Conservation (phyloP, 2,113 vertebrate species). For the Porphyrio hochstetteri region DNA sequence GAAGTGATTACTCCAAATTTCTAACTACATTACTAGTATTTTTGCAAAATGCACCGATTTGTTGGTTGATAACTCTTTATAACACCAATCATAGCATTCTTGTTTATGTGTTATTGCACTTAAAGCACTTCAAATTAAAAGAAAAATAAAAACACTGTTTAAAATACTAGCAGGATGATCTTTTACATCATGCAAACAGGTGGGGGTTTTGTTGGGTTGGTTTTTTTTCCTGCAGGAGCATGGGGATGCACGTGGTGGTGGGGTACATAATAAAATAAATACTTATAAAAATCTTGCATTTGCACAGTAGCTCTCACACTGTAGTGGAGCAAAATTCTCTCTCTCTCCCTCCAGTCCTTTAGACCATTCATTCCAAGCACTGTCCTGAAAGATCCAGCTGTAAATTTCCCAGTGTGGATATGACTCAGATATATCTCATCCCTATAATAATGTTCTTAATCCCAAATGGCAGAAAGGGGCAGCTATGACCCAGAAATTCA, state of each 20-base stretch:
- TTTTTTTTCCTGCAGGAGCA: background rate
- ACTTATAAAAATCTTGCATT: background rate
- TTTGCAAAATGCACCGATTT: background rate
- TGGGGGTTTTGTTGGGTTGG: background rate
- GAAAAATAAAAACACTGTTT: background rate
- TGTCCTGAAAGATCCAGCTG: background rate
- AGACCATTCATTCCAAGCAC: background rate
- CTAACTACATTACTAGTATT: background rate
- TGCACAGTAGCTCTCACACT: background rate
- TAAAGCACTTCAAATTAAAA: background rate
- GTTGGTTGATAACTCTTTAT: background rate
- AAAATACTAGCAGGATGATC: background rate
- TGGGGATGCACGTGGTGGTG: rapidly evolving
- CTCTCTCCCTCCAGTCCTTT: background rate
- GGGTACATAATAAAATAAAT: background rate
- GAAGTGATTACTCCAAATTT: background rate
- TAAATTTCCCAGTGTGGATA: background rate
- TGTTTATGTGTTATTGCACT: background rate
- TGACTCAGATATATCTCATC: background rate
- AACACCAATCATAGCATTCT: background rate
- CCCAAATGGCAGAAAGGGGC: background rate
- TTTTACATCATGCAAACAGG: background rate
- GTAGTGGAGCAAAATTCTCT: background rate
- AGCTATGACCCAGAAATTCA: background rate
- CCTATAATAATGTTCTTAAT: background rate